Percentiles rank a stretch among this genome's conserved stretches.
phyloP scores from a whole-genome alignment of 2,113 vertebrate species.

The Gracilinanus agilis region DNA sequence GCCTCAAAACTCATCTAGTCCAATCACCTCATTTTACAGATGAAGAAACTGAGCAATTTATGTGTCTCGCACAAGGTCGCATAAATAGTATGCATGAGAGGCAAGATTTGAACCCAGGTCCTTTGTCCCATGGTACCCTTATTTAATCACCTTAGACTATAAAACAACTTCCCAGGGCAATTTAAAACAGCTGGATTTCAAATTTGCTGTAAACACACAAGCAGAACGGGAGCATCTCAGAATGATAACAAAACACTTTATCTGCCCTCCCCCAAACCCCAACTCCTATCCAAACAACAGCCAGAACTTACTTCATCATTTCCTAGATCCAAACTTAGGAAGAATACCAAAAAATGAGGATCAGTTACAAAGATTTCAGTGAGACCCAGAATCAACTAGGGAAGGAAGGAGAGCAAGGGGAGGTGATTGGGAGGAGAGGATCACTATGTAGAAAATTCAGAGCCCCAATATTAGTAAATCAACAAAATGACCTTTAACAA shows the following conservation, averaged over 20 bases:
- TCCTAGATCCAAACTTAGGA: not conserved
- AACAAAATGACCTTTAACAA: conserved; percentile 69
- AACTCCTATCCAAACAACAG: not conserved
- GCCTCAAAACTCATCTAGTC: not conserved
- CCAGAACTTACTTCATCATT: too few relatives aligned
- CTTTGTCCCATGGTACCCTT: too few relatives aligned
- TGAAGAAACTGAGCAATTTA: not conserved
- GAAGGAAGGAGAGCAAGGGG: accelerated
- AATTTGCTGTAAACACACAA: not conserved
- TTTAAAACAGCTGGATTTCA: not conserved
- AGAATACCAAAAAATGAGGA: not conserved
- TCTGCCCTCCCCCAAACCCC: not conserved
- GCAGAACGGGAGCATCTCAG: not conserved
- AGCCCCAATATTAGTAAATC: not conserved
- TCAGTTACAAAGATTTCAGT: not conserved
- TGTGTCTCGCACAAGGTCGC: not conserved
- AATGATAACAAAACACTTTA: not conserved
- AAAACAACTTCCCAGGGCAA: not conserved
- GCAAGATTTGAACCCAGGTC: not conserved
- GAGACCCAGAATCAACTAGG: not conserved
- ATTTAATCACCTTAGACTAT: not conserved
- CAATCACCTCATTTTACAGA: not conserved
- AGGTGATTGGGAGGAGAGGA: accelerated
- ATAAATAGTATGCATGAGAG: not conserved
- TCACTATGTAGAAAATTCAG: not conserved